Percentiles rank a stretch among this genome's conserved stretches.
Conservation (phyloP, 2,888 invertebrate species). For the Electrophaes corylata region DNA sequence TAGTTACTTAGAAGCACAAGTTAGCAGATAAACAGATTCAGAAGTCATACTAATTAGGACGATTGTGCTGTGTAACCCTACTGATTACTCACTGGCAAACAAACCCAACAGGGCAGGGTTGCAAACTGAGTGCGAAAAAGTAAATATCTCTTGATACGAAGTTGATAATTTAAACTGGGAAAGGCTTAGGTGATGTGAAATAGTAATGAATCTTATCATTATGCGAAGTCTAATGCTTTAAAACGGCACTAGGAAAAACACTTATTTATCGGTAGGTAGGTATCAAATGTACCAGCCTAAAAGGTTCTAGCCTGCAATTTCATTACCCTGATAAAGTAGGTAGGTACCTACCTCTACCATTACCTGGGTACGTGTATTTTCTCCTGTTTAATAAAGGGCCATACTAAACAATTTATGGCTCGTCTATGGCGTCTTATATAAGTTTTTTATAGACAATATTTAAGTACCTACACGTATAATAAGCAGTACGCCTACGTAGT, state of each 20-base stretch:
- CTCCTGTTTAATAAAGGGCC: constrained; percentile 20
- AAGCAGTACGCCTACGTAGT: too few species aligned
- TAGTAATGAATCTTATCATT: background rate
- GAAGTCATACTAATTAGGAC: constrained; percentile 14
- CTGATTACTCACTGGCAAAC: constrained; percentile 28
- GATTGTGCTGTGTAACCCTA: constrained; percentile 1
- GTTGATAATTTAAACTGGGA: background rate
- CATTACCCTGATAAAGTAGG: background rate
- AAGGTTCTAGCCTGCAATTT: background rate
- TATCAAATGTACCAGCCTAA: background rate
- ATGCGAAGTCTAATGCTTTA: too few species aligned
- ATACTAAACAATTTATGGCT: constrained; percentile 18
- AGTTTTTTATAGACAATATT: too few species aligned
- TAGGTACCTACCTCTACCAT: constrained; percentile 1
- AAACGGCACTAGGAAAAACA: too few species aligned
- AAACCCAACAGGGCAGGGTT: constrained; percentile 16
- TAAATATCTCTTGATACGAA: background rate
- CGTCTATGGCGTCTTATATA: background rate
- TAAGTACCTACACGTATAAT: too few species aligned
- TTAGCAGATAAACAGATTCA: background rate
- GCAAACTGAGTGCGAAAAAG: background rate
- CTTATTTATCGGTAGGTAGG: too few species aligned
- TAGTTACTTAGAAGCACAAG: background rate
- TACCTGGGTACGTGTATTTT: constrained; percentile 5
- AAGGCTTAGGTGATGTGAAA: background rate